phyloP scores from a whole-genome alignment of 2,113 vertebrate genomes.

The Perca flavescens region DNA sequence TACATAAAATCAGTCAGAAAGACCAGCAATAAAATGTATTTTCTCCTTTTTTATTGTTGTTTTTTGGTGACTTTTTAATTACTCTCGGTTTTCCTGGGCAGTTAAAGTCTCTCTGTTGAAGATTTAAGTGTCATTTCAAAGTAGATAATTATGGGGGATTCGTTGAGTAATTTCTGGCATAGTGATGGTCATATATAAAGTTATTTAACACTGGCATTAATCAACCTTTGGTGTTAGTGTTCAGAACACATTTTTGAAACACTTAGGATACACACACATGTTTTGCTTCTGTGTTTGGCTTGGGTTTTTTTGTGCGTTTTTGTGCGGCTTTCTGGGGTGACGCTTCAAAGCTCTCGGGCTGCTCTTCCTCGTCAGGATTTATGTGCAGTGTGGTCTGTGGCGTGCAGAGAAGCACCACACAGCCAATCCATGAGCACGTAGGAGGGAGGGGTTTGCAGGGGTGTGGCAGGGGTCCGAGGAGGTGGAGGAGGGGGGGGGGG shows the following conservation, averaged over 20 bases:
- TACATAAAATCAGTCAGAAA: slow-evolving; percentile 2
- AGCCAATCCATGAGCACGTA: neutral
- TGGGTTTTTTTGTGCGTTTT: neutral
- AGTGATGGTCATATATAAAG: neutral
- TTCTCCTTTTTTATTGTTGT: neutral
- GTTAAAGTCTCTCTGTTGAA: slow-evolving; percentile 17
- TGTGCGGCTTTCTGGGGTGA: slow-evolving; percentile 21
- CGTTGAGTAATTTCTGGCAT: neutral
- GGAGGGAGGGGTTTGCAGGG: slow-evolving; percentile 32
- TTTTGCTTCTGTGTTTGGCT: slow-evolving; percentile 27
- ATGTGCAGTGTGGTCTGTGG: slow-evolving; percentile 58
- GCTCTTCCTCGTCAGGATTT: slow-evolving; percentile 49
- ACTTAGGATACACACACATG: neutral
- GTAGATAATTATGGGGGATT: neutral
- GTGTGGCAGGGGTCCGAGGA: slow-evolving; percentile 13
- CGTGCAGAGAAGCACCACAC: slow-evolving; percentile 25
- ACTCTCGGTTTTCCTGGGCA: slow-evolving; percentile 10
- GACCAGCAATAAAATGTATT: neutral
- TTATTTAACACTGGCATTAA: slow-evolving; percentile 5
- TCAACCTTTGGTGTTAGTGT: neutral
- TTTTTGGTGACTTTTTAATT: slow-evolving; percentile 23
- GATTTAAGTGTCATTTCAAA: slow-evolving; percentile 15
- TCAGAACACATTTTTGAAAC: neutral
- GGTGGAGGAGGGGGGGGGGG: slow-evolving; percentile 7
- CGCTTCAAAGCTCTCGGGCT: neutral